Percentiles rank a stretch among this genome's conserved stretches.
These are phyloP conservation scores for Xanthia togata DNA, from an alignment of 2,888 invertebrate genomes.

Conservation along the genomic window DNA sequence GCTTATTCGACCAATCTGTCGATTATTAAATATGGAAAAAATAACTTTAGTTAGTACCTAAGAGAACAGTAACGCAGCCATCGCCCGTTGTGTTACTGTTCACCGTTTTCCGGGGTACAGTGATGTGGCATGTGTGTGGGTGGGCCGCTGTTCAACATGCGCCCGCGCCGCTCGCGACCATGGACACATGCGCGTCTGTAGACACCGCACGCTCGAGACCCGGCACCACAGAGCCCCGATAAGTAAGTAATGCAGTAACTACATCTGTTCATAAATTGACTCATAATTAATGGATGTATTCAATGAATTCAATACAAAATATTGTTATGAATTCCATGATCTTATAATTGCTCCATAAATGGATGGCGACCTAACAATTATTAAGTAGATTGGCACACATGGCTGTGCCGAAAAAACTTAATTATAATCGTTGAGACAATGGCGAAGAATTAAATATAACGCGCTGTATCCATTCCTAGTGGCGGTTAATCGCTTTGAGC, in stretches of 20 bases:
- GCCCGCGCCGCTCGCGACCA: constrained; percentile 28
- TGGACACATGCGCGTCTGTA: constrained; percentile 15
- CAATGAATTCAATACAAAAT: constrained; percentile 38
- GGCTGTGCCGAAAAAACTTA: constrained; percentile 45
- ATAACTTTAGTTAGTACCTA: too few relatives aligned
- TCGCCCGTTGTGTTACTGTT: not conserved
- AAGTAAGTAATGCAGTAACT: not conserved
- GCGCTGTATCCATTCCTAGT: constrained; percentile 56
- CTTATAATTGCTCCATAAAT: constrained; percentile 43
- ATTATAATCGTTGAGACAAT: constrained; percentile 48
- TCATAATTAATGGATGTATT: constrained; percentile 21
- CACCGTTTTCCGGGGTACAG: not conserved
- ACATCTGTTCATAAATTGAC: constrained; percentile 19
- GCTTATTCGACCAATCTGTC: too few relatives aligned
- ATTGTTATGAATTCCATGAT: constrained; percentile 50
- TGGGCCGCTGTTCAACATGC: constrained; percentile 40
- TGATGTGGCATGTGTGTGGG: constrained; percentile 26
- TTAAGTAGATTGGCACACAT: constrained; percentile 34
- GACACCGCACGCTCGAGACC: constrained; percentile 3
- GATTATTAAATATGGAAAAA: too few relatives aligned
- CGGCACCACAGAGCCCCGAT: constrained; percentile 3
- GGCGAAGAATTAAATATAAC: constrained; percentile 56
- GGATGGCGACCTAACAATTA: constrained; percentile 41
- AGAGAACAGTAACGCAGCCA: not conserved
- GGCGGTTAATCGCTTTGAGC: constrained; percentile 61